These are phyloP conservation scores for Seladonia tumulorum DNA, from an alignment of 2,888 invertebrate genomes.

Conservation along the genomic window DNA sequence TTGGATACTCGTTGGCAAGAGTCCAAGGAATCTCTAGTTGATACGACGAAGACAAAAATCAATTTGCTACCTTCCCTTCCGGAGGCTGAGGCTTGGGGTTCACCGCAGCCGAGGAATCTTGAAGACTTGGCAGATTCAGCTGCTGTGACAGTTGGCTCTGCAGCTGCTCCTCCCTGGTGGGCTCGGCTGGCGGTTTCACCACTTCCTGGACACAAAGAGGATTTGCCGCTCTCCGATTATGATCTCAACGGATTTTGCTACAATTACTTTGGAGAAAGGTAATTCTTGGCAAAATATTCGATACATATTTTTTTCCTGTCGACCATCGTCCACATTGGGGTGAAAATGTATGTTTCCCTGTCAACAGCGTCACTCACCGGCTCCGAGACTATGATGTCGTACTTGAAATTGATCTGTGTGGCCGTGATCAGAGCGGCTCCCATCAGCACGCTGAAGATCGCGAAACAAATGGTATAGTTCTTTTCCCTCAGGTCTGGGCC, in stretches of 20 bases:
- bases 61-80: constrained; percentile 84
- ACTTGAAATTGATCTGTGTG: constrained; percentile 91
- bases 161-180: constrained; percentile 90
- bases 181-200: constrained; percentile 83
- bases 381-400: constrained; percentile 80
- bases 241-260: not conserved
- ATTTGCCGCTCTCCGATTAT: not conserved
- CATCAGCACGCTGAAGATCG: constrained; percentile 98
- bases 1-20: not conserved
- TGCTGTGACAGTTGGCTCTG: constrained; percentile 94
- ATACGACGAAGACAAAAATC: not conserved
- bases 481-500: constrained; percentile 95
- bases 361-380: constrained; percentile 71
- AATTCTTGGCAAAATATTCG: too few relatives aligned
- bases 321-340: too few relatives aligned
- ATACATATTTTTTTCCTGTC: too few relatives aligned
- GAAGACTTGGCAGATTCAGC: constrained; percentile 91
- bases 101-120: constrained; percentile 87
- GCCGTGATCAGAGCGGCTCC: constrained; percentile 96
- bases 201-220: constrained; percentile 73
- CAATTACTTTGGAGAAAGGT: too few relatives aligned
- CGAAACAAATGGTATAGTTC: constrained; percentile 99
- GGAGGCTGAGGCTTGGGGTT: constrained; percentile 82
- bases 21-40: not conserved
- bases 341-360: too few relatives aligned